Conservation (phyloP, 2,888 invertebrate species). For the Odontocerum albicorne region DNA sequence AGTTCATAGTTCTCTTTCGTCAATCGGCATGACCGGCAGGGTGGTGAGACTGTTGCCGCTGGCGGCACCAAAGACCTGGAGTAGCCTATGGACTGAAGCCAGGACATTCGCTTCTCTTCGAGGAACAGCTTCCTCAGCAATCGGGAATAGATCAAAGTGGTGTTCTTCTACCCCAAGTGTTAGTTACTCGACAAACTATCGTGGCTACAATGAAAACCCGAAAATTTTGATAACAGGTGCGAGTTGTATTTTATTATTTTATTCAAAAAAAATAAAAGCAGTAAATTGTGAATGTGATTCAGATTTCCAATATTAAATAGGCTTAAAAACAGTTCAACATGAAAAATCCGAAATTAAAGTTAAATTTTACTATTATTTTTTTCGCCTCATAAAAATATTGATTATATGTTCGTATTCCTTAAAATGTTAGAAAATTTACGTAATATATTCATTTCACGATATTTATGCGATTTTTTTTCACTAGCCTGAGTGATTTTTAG, state of each 20-base stretch:
- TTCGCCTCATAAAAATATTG: no score
- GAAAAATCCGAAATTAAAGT: neutral
- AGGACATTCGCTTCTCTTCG: neutral
- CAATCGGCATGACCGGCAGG: conserved; percentile 4
- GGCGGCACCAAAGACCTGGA: neutral
- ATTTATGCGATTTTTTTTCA: no score
- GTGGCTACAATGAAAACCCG: conserved; percentile 8
- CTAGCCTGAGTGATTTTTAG: no score
- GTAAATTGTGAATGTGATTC: no score
- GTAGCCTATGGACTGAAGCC: neutral
- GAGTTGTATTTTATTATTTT: neutral
- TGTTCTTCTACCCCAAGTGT: neutral
- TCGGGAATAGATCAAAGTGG: neutral
- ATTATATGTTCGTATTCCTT: no score
- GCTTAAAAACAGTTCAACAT: neutral
- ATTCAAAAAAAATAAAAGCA: neutral
- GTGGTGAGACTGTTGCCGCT: neutral
- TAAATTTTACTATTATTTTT: neutral
- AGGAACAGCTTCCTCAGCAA: neutral
- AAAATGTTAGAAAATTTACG: no score
- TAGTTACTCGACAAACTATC: neutral
- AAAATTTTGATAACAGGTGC: conserved; percentile 21
- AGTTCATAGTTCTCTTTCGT: conserved; percentile 10
- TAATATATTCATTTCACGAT: no score
- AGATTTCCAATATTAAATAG: no score